phyloP scores from a whole-genome alignment of 2,113 vertebrate genomes.

The Chloropsis cyanopogon region DNA sequence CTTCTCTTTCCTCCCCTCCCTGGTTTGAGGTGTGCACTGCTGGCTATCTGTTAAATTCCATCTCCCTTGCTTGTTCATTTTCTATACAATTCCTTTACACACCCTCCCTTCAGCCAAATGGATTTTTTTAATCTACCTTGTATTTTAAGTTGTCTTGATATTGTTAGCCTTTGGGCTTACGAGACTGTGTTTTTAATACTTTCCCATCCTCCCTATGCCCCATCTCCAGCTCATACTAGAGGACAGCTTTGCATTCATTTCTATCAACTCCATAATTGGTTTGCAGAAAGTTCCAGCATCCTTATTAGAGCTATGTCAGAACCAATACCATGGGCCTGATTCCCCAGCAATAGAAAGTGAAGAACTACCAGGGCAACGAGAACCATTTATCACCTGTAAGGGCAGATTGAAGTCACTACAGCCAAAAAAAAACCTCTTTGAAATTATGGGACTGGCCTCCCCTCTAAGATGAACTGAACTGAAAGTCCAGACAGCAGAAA shows the following conservation, averaged over 20 bases:
- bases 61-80: slow-evolving; percentile 67
- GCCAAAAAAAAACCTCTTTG: neutral
- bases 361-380: neutral
- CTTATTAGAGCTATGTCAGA: slow-evolving; percentile 33
- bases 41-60: slow-evolving; percentile 64
- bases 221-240: neutral
- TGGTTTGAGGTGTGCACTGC: slow-evolving; percentile 26
- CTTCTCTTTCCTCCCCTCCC: neutral
- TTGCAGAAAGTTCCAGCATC: slow-evolving; percentile 50
- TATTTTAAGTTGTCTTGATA: slow-evolving; percentile 74
- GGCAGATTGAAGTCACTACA: neutral
- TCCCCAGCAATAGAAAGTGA: slow-evolving; percentile 1
- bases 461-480: neutral
- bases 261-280: slow-evolving; percentile 36
- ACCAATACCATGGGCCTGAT: slow-evolving; percentile 2
- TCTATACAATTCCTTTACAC: slow-evolving; percentile 62
- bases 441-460: neutral
- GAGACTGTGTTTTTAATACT: slow-evolving; percentile 57
- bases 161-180: slow-evolving; percentile 70
- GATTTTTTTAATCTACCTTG: slow-evolving; percentile 69
- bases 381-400: neutral
- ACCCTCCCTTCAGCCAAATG: slow-evolving; percentile 70
- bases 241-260: slow-evolving; percentile 40
- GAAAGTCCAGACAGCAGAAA: neutral
- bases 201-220: slow-evolving; percentile 33